A percentile compares a stretch with the other conserved stretches of the same genome.
Evolutionary conservation across 2,797 vertebrate species (phyloP).

Genomic region (Parauchenoglanis ngamensis): DNA sequence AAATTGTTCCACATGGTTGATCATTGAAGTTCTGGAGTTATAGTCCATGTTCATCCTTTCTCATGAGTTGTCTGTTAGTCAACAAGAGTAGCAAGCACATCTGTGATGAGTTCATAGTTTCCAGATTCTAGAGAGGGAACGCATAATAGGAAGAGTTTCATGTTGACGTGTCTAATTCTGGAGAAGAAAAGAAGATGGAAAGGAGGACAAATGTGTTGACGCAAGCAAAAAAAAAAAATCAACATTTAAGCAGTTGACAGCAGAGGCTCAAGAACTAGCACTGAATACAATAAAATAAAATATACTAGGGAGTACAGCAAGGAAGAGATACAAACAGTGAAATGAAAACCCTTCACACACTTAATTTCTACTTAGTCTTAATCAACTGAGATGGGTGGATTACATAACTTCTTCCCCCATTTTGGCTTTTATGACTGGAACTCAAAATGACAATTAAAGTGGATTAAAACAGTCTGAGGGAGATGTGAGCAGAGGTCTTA

Average conservation of each 20-base stretch:
- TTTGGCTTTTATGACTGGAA: conserved; percentile 40
- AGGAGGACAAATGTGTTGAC: not conserved
- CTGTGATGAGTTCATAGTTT: conserved; percentile 30
- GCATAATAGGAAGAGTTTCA: conserved; percentile 18
- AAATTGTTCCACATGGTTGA: not conserved
- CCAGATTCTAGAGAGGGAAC: conserved; percentile 27
- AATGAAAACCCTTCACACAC: conserved; percentile 12
- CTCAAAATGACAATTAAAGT: conserved; percentile 57
- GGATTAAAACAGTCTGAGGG: conserved; percentile 39
- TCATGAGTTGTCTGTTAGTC: conserved; percentile 61
- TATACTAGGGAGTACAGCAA: conserved; percentile 38
- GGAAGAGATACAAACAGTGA: not conserved
- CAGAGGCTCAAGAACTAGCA: not conserved
- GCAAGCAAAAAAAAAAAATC: conserved; percentile 31
- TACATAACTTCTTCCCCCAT: conserved; percentile 39
- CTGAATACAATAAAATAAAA: conserved; percentile 25
- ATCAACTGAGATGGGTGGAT: conserved; percentile 29
- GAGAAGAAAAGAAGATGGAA: conserved; percentile 22
- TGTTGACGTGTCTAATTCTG: conserved; percentile 39
- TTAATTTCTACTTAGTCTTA: conserved; percentile 9
- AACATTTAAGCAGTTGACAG: conserved; percentile 4
- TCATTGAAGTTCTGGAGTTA: conserved; percentile 4
- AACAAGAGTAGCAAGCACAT: conserved; percentile 57
- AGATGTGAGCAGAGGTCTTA: not conserved
- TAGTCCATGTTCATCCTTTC: not conserved